Conservation (phyloP, 1,140 invertebrate genomes). For the Paralvinella palmiformis region DNA sequence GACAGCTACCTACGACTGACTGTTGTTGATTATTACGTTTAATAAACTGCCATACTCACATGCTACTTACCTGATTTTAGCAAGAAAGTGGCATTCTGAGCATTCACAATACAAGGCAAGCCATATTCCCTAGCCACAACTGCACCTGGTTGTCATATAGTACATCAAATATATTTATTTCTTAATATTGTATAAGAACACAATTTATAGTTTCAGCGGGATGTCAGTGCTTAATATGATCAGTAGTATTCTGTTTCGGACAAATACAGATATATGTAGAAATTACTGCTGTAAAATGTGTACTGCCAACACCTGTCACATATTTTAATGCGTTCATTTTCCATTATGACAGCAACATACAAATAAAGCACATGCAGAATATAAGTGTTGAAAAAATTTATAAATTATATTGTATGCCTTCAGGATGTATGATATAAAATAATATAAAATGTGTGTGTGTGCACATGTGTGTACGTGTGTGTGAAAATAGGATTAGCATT, state of each 20-base stretch:
- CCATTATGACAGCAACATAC: neutral
- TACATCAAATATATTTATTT: conserved; percentile 25
- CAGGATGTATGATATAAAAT: too few species aligned
- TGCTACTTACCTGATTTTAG: conserved; percentile 68
- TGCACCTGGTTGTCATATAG: conserved; percentile 62
- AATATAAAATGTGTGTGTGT: too few species aligned
- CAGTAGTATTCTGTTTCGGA: too few species aligned
- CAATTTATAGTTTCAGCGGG: too few species aligned
- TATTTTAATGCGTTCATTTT: conserved; percentile 6
- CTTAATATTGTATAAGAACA: neutral
- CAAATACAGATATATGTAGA: neutral
- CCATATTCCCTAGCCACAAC: conserved; percentile 84
- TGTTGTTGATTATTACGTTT: too few species aligned
- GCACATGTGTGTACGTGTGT: too few species aligned
- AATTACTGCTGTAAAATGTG: neutral
- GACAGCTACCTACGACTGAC: too few species aligned
- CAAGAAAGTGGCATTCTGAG: conserved; percentile 59
- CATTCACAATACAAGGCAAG: conserved; percentile 73
- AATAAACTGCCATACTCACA: too few species aligned
- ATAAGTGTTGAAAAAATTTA: neutral
- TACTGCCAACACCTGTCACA: neutral
- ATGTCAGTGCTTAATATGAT: too few species aligned
- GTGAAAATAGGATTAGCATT: neutral
- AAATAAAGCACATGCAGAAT: neutral
- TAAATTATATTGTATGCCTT: too few species aligned